Base-by-base conservation (phyloP, 92 coral and sea anemone species). In the Micromussa lordhowensis region DNA sequence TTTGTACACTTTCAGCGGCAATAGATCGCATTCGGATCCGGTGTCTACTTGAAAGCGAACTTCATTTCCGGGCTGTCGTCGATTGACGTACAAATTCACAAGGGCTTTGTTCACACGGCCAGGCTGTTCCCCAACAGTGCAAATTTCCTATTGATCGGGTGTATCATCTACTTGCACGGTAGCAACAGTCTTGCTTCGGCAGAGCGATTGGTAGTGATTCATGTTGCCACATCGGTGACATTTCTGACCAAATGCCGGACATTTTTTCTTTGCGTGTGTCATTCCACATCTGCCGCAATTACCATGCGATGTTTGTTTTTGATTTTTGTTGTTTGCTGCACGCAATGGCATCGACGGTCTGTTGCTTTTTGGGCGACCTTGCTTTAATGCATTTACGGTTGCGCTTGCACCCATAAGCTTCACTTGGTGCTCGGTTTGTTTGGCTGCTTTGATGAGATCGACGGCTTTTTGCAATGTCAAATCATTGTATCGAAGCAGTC, bases 391-490 rank as follows among this genome's bases (percentile, higher is more conserved):
- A n/a, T n/a, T n/a, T n/a, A n/a, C n/a, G n/a, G n/a, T n/a, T n/a
- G n/a, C n/a, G n/a, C n/a, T n/a, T n/a, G n/a, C n/a, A n/a, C n/a
- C n/a, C n/a, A n/a, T n/a, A n/a, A n/a, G n/a, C n/a, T n/a, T n/a
- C n/a, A n/a, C n/a, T n/a, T n/a, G n/a, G n/a, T n/a, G n/a, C n/a
- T n/a, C n/a, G n/a, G n/a, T n/a, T n/a, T n/a, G n/a, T n/a, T n/a
- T n/a, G n/a, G n/a, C n/a, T n/a, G n/a, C n/a, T n/a, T n/a, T n/a
- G n/a, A n/a, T n/a, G n/a, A n/a, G n/a, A n/a, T n/a, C n/a, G n/a
- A n/a, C n/a, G n/a, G n/a, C n/a, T n/a, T n/a, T n/a, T 69, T 81
- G 66, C 80, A 92, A 78, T 75, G 94, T 78, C 87, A 92, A 79
- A 48, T 86, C 90, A 61, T 92, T 82, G 57, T 26, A 12, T 83